Evolutionary conservation across 2,888 invertebrate species (phyloP).

Genomic region (Pyrrhosoma nymphula): DNA sequence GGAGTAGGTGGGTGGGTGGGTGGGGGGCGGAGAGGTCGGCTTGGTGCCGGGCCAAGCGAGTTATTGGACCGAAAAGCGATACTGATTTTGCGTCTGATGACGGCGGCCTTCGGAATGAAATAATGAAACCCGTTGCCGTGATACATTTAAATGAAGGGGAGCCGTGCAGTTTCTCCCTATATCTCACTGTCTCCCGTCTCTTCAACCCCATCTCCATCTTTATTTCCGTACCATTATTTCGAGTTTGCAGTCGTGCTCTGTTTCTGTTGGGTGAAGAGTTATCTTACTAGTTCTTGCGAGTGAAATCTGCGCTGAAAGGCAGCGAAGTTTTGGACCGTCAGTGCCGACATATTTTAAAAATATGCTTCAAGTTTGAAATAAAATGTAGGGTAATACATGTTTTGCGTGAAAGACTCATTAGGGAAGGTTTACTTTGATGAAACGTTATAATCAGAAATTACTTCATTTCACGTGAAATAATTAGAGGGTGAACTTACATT

Average conservation of each 20-base stretch:
- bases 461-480: too few relatives aligned
- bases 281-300: too few relatives aligned
- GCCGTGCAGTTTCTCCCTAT: not conserved
- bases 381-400: too few relatives aligned
- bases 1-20: too few relatives aligned
- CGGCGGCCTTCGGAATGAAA: slow-evolving; percentile 44
- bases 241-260: not conserved
- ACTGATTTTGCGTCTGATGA: slow-evolving; percentile 51
- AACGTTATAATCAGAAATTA: too few relatives aligned
- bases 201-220: not conserved
- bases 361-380: too few relatives aligned
- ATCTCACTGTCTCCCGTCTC: not conserved
- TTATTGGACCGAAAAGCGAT: slow-evolving; percentile 54
- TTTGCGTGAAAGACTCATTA: too few relatives aligned
- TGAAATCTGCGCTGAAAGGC: too few relatives aligned
- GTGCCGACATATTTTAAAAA: too few relatives aligned
- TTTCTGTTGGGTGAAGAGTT: not conserved
- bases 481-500: too few relatives aligned
- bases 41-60: slow-evolving; percentile 55
- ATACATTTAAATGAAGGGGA: not conserved
- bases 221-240: not conserved
- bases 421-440: too few relatives aligned
- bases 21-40: not conserved
- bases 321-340: too few relatives aligned
- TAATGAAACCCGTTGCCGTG: slow-evolving; percentile 24